These are phyloP conservation scores for Ptilonorhynchus violaceus DNA, from an alignment of 2,113 vertebrate genomes.

Conservation along the genomic window DNA sequence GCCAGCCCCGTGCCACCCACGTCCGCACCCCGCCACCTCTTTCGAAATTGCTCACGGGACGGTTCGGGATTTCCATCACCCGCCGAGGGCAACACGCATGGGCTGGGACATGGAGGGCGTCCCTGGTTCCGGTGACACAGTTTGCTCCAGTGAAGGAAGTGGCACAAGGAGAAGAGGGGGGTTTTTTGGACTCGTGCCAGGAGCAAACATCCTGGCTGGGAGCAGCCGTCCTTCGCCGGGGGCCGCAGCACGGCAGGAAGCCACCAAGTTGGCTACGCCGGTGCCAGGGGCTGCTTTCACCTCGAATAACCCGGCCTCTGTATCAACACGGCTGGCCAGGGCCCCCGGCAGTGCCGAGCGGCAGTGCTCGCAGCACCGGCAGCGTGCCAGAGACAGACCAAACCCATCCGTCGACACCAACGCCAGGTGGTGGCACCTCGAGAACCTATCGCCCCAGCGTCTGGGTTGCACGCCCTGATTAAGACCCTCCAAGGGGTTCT, in stretches of 20 bases:
- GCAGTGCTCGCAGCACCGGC: background rate
- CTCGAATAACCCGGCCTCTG: background rate
- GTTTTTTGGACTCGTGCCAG: background rate
- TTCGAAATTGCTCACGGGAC: background rate
- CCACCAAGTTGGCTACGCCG: background rate
- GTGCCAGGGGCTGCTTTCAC: conserved; percentile 22
- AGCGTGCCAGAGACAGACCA: background rate
- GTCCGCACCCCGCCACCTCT: background rate
- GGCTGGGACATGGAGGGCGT: background rate
- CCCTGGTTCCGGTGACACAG: fast-evolving
- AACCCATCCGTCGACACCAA: fast-evolving
- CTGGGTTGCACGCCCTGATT: fast-evolving
- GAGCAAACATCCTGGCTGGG: background rate
- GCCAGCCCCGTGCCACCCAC: background rate
- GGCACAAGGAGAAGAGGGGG: fast-evolving
- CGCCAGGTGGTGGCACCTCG: fast-evolving
- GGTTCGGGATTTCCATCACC: background rate
- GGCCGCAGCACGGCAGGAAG: background rate
- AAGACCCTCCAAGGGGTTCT: background rate
- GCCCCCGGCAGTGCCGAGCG: background rate
- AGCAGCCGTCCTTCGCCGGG: background rate
- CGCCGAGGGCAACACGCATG: fast-evolving
- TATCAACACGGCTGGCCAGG: background rate
- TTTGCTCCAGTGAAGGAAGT: background rate
- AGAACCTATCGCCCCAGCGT: fast-evolving